Percentiles rank a stretch among this genome's conserved stretches.
phyloP scores from a whole-genome alignment of 2,797 vertebrate species.

The Gila robusta region DNA sequence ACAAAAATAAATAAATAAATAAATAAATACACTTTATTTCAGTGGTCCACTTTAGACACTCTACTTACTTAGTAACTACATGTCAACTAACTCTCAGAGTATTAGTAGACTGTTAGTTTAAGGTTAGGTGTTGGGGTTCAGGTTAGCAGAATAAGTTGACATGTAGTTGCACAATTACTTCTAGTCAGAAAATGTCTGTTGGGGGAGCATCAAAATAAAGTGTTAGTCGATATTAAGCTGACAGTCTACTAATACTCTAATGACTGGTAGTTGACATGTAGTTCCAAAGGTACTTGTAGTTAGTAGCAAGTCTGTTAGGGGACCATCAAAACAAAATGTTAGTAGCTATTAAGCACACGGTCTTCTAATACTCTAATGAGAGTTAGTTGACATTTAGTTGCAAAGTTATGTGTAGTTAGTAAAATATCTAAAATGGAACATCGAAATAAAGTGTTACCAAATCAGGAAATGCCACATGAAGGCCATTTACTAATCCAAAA shows the following conservation, averaged over 20 bases:
- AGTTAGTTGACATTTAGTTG: neutral
- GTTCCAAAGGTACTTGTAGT: too few relatives aligned
- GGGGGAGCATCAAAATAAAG: too few relatives aligned
- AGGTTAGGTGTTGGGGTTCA: neutral
- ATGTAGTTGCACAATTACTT: neutral
- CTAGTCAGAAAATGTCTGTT: too few relatives aligned
- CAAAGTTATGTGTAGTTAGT: neutral
- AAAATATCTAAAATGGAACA: neutral
- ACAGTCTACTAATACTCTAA: neutral
- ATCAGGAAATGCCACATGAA: slow-evolving; percentile 1
- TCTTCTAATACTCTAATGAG: neutral
- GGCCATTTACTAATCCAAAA: neutral
- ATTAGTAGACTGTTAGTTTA: neutral
- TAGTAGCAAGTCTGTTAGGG: neutral
- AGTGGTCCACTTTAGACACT: neutral
- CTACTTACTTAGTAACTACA: neutral
- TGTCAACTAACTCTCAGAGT: neutral
- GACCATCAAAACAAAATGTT: neutral
- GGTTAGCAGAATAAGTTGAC: neutral
- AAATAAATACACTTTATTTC: neutral
- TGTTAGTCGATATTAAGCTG: too few relatives aligned
- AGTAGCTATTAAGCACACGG: neutral
- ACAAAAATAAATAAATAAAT: neutral
- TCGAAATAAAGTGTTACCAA: neutral
- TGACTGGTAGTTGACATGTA: too few relatives aligned